These are phyloP conservation scores for Nymphicus hollandicus DNA, from an alignment of 2,113 vertebrate species.

Conservation along the genomic window DNA sequence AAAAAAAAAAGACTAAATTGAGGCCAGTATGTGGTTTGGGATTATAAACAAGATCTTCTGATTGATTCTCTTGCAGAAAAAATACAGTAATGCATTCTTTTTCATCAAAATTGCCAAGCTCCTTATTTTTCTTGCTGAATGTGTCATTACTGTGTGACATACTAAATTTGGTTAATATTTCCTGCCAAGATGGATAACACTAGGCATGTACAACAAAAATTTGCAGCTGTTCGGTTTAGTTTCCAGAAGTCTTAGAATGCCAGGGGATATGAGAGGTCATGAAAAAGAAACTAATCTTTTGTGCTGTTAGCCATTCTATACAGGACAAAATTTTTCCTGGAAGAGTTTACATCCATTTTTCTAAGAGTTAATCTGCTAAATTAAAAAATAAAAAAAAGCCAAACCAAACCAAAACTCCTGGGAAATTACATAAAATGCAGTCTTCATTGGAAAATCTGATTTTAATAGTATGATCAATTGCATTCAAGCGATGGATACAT, in stretches of 20 bases:
- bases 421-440: neutral
- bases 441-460: neutral
- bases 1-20: neutral
- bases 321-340: neutral
- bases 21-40: neutral
- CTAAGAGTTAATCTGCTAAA: neutral
- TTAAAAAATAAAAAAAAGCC: neutral
- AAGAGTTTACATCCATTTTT: neutral
- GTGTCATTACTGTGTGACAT: neutral
- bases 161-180: neutral
- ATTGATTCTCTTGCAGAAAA: neutral
- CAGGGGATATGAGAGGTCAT: neutral
- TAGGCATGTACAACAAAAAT: neutral
- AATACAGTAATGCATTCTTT: neutral
- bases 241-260: neutral
- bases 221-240: neutral
- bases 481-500: neutral
- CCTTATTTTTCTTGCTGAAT: neutral
- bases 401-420: no score
- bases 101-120: neutral
- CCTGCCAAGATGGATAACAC: neutral
- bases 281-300: neutral
- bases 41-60: neutral
- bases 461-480: neutral
- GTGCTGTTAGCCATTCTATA: neutral